Percentiles rank a stretch among this genome's conserved stretches.
Evolutionary conservation across 2,113 vertebrate species (phyloP).

Genomic region (Ia io): DNA sequence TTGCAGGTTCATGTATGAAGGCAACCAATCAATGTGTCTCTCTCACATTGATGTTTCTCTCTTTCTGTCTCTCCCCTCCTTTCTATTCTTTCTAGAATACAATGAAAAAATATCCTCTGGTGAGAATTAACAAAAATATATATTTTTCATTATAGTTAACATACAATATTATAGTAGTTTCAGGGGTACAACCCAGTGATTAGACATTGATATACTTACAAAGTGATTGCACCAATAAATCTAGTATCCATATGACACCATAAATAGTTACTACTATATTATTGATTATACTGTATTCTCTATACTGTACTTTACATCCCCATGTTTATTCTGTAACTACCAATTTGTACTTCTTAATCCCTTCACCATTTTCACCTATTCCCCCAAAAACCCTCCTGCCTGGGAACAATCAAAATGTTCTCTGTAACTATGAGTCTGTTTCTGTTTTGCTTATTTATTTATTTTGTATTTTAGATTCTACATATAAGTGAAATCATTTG

Average conservation of each 20-base stretch:
- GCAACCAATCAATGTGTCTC: no score
- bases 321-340: not conserved
- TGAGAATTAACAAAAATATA: not conserved
- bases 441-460: not conserved
- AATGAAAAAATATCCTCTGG: no score
- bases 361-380: not conserved
- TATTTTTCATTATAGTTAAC: not conserved
- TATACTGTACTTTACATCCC: not conserved
- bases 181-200: not conserved
- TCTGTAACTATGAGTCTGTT: not conserved
- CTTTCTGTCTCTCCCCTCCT: no score
- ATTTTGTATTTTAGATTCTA: not conserved
- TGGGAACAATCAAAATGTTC: not conserved
- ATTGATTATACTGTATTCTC: not conserved
- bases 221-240: not conserved
- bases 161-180: not conserved
- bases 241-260: not conserved
- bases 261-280: not conserved
- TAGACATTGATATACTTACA: not conserved
- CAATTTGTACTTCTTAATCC: not conserved
- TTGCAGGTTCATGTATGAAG: no score
- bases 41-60: no score
- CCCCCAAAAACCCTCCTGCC: not conserved
- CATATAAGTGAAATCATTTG: not conserved
- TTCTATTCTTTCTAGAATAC: no score